phyloP scores from a whole-genome alignment of 2,797 vertebrate genomes.

The Galago senegalensis region DNA sequence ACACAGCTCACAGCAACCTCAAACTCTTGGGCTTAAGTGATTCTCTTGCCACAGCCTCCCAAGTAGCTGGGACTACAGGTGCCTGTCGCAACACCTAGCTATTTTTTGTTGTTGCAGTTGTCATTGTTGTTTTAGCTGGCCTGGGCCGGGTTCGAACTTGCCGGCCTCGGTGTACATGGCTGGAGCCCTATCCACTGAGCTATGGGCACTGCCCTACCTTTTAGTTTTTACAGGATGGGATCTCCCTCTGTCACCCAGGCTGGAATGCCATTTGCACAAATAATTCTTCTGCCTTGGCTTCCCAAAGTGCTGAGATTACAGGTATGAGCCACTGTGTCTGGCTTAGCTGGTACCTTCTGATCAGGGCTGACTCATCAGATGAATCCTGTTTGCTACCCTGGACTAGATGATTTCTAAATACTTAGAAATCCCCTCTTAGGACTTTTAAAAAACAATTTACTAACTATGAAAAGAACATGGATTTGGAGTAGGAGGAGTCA shows the following conservation, averaged over 20 bases:
- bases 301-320: background rate
- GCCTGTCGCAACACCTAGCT: too few relatives aligned
- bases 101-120: too few relatives aligned
- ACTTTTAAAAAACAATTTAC: background rate
- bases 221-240: background rate
- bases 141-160: too few relatives aligned
- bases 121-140: too few relatives aligned
- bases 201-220: background rate
- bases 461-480: background rate
- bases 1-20: too few relatives aligned
- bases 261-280: too few relatives aligned
- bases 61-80: too few relatives aligned
- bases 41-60: too few relatives aligned
- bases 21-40: too few relatives aligned
- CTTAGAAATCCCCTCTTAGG: background rate
- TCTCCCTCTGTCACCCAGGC: background rate
- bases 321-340: background rate
- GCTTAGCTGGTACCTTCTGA: background rate
- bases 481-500: background rate
- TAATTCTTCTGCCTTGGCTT: background rate
- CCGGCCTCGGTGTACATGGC: too few relatives aligned
- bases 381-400: background rate
- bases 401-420: background rate
- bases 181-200: too few relatives aligned
- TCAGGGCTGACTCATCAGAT: background rate